A percentile compares a stretch with the other conserved stretches of the same genome.
Evolutionary conservation across 1,140 invertebrate genomes (phyloP).

Genomic region (Armadillidium nasatum): DNA sequence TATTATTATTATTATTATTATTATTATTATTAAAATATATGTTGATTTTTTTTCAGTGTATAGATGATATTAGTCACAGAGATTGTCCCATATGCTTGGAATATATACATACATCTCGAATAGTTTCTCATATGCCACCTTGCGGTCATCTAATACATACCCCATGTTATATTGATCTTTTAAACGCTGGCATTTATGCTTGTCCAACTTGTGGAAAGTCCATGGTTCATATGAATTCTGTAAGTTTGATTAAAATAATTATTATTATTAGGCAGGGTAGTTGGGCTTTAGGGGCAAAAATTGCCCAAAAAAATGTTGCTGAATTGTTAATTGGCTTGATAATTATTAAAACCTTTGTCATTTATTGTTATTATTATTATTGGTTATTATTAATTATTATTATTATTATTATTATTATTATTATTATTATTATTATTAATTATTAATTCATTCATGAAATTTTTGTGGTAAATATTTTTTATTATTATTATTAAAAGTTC

Average conservation of each 20-base stretch:
- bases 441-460: not conserved
- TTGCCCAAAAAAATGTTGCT: no score
- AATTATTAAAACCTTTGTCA: not conserved
- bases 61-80: slow-evolving; percentile 1
- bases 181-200: slow-evolving; percentile 71
- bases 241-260: no score
- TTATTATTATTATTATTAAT: no score
- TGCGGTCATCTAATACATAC: slow-evolving; percentile 79
- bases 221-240: slow-evolving; percentile 71
- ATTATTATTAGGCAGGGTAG: not conserved
- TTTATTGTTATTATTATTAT: not conserved
- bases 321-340: not conserved
- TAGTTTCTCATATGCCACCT: slow-evolving; percentile 75
- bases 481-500: no score
- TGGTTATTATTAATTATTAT: not conserved
- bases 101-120: slow-evolving; percentile 81
- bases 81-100: slow-evolving; percentile 80
- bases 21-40: no score
- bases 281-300: not conserved
- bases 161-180: slow-evolving; percentile 70
- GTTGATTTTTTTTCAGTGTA: slow-evolving; percentile 22
- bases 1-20: no score
- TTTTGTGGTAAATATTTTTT: slow-evolving; percentile 2
- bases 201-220: slow-evolving; percentile 82
- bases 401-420: not conserved